phyloP scores from a whole-genome alignment of 2,797 vertebrate species.

The Peromyscus nudipes region DNA sequence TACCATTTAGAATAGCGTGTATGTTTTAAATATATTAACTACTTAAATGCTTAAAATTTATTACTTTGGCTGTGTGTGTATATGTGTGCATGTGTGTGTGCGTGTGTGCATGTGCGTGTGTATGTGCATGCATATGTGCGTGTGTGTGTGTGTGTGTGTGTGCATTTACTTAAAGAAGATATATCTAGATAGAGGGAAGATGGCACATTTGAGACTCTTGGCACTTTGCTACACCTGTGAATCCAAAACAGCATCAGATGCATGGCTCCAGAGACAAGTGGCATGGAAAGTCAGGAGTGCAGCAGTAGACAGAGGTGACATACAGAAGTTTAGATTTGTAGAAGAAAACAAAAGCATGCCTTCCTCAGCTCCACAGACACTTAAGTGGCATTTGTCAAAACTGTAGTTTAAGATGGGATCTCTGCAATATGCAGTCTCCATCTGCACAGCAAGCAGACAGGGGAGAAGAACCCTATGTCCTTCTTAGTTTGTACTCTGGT shows the following conservation, averaged over 20 bases:
- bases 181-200: background rate
- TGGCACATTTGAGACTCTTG: background rate
- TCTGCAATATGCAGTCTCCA: background rate
- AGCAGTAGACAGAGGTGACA: background rate
- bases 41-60: constrained; percentile 38
- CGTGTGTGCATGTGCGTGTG: too few species aligned
- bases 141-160: background rate
- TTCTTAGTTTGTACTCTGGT: background rate
- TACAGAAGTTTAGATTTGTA: background rate
- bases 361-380: background rate
- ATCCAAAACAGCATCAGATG: background rate
- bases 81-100: background rate
- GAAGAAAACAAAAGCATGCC: background rate
- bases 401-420: background rate
- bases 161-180: background rate
- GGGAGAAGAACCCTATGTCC: background rate
- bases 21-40: constrained; percentile 30
- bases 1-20: constrained; percentile 36
- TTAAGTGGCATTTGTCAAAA: background rate
- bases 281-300: background rate
- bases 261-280: too few species aligned
- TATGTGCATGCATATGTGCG: too few species aligned
- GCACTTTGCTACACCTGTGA: background rate
- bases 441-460: background rate
- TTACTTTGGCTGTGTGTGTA: background rate